Percentiles rank a stretch among this genome's conserved stretches.
Conservation (phyloP, 2,888 invertebrate species). For the Esperia sulphurella region DNA sequence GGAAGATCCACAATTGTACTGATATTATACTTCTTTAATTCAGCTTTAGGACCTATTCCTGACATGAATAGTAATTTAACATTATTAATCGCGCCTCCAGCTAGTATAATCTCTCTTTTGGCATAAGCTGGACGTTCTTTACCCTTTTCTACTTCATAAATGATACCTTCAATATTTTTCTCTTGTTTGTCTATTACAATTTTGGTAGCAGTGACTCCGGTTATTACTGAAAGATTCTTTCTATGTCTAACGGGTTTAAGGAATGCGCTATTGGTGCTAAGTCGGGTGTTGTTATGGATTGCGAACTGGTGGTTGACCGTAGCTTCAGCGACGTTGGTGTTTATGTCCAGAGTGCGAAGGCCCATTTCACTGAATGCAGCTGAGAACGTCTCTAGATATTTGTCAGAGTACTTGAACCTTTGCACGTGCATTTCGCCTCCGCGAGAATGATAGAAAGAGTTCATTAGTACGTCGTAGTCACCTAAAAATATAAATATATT, state of each 20-base stretch:
- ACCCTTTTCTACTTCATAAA: constrained; percentile 64
- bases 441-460: constrained; percentile 65
- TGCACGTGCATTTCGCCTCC: constrained; percentile 70
- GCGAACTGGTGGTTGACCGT: constrained; percentile 66
- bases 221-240: constrained; percentile 59
- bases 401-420: constrained; percentile 62
- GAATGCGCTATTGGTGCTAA: constrained; percentile 66
- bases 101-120: constrained; percentile 63
- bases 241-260: constrained; percentile 60
- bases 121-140: constrained; percentile 61
- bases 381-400: constrained; percentile 59
- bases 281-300: constrained; percentile 60
- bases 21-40: constrained; percentile 59
- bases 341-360: constrained; percentile 58
- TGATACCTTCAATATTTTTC: constrained; percentile 57
- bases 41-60: constrained; percentile 60
- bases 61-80: constrained; percentile 64
- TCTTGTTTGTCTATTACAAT: constrained; percentile 60
- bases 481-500: constrained; percentile 39
- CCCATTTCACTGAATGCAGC: constrained; percentile 67
- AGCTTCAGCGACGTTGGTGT: constrained; percentile 64
- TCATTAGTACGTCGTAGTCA: constrained; percentile 68
- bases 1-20: constrained; percentile 52
- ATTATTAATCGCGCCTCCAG: constrained; percentile 69
- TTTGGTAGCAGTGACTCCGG: constrained; percentile 62